Conservation (phyloP, 2,888 invertebrate genomes). For the Tipula helvola region DNA sequence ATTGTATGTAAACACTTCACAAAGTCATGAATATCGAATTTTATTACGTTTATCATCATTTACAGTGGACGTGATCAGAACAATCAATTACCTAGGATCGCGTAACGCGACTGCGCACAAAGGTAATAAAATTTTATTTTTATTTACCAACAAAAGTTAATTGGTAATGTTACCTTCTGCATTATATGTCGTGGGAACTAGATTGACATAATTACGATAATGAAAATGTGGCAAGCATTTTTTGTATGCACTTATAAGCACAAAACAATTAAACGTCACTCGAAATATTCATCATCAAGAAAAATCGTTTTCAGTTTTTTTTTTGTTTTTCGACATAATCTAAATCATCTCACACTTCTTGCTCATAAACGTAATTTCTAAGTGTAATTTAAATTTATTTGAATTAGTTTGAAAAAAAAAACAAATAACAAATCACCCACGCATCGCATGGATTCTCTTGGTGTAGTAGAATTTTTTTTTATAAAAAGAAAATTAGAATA, state of each 20-base stretch:
- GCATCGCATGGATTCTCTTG: neutral
- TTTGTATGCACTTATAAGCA: too few relatives aligned
- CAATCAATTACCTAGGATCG: neutral
- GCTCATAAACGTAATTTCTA: too few relatives aligned
- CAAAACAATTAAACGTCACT: too few relatives aligned
- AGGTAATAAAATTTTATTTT: neutral
- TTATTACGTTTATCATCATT: neutral
- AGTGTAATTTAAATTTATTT: too few relatives aligned
- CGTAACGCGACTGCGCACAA: neutral
- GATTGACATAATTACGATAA: neutral
- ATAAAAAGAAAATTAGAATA: too few relatives aligned
- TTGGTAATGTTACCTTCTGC: neutral
- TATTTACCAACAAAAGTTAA: neutral
- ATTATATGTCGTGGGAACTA: neutral
- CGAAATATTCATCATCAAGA: too few relatives aligned
- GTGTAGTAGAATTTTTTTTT: neutral
- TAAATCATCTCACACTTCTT: too few relatives aligned
- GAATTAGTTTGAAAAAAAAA: neutral
- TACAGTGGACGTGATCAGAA: neutral
- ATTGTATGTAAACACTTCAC: neutral
- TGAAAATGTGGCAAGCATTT: too few relatives aligned
- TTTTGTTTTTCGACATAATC: too few relatives aligned
- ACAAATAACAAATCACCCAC: neutral
- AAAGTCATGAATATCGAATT: neutral
- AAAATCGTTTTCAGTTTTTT: too few relatives aligned